phyloP scores from a whole-genome alignment of 2,797 vertebrate genomes.

The Eulemur mongoz region DNA sequence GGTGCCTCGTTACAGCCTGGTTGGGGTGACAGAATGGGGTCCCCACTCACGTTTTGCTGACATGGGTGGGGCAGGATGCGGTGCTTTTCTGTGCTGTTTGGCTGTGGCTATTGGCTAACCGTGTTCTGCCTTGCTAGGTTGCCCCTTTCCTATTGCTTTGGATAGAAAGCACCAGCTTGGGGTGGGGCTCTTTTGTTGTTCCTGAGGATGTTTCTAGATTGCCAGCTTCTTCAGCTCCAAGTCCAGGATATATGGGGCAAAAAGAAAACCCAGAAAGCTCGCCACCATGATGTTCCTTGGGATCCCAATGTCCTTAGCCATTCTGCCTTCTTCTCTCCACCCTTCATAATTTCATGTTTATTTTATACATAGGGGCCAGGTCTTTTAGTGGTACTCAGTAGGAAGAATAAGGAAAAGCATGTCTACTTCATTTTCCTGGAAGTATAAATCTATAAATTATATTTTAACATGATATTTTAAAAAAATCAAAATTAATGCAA shows the following conservation, averaged over 20 bases:
- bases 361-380: background rate
- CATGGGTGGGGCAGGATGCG: background rate
- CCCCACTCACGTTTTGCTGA: background rate
- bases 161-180: background rate
- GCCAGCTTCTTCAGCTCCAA: background rate
- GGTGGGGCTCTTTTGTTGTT: background rate
- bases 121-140: background rate
- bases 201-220: background rate
- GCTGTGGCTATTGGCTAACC: background rate
- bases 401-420: background rate
- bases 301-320: background rate
- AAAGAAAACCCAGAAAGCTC: background rate
- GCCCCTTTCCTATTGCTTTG: background rate
- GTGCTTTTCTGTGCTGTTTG: background rate
- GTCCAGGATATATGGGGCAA: background rate
- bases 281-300: accelerated
- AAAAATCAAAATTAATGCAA: background rate
- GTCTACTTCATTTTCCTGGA: background rate
- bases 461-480: background rate
- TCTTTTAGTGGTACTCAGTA: background rate
- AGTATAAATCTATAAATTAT: background rate
- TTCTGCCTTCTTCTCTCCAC: background rate
- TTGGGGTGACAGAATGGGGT: background rate
- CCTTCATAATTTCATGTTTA: background rate
- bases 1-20: background rate